Conservation (phyloP, 2,888 invertebrate species). For the Opisthograptis luteolata region DNA sequence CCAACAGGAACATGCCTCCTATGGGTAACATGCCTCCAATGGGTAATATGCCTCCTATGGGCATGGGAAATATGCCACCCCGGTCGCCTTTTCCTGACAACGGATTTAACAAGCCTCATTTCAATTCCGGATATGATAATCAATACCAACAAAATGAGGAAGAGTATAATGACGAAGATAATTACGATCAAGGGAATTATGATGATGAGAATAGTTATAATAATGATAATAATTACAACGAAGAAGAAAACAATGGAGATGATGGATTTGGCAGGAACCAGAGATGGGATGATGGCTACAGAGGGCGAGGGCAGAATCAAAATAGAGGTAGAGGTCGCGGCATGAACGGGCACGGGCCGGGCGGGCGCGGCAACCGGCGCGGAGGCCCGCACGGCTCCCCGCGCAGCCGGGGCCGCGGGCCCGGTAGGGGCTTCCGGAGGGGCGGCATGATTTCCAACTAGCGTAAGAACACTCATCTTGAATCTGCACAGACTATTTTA, state of each 20-base stretch:
- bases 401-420: slow-evolving; percentile 62
- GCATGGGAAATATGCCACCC: slow-evolving; percentile 46
- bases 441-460: slow-evolving; percentile 72
- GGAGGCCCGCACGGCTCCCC: slow-evolving; percentile 58
- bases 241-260: slow-evolving; percentile 56
- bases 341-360: slow-evolving; percentile 62
- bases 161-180: slow-evolving; percentile 61
- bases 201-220: slow-evolving; percentile 55
- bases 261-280: slow-evolving; percentile 60
- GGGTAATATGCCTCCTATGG: slow-evolving; percentile 9
- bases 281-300: slow-evolving; percentile 67
- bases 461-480: slow-evolving; percentile 39
- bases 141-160: slow-evolving; percentile 67
- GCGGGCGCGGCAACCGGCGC: slow-evolving; percentile 63
- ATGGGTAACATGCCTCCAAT: slow-evolving; percentile 3
- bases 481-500: slow-evolving; percentile 56
- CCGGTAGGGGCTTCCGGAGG: slow-evolving; percentile 68
- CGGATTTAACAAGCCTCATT: slow-evolving; percentile 71
- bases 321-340: slow-evolving; percentile 71
- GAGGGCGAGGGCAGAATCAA: slow-evolving; percentile 54
- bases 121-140: slow-evolving; percentile 63
- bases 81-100: slow-evolving; percentile 67
- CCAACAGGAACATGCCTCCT: too few relatives aligned
- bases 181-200: slow-evolving; percentile 62
- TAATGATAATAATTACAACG: slow-evolving; percentile 49